Evolutionary conservation across 64 coral and sea anemone species (phyloP), one percentile per base, ranked within the genome.

Genomic region (Stylophora pistillata): DNA sequence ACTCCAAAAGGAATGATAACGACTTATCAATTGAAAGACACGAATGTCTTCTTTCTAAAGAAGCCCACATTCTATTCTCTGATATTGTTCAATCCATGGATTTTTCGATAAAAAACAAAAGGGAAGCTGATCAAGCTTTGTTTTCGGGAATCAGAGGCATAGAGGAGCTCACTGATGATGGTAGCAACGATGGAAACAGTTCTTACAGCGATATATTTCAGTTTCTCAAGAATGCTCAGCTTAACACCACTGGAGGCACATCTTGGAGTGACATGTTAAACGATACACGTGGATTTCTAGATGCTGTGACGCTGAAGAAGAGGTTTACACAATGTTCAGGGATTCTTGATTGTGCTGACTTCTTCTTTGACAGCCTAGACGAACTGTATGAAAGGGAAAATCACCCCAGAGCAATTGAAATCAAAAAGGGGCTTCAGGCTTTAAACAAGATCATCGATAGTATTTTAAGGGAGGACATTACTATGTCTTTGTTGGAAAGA

Each of bases 271-370:
- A 61, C 7, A 83, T 34, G 12, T 74, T 90, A 4, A 17, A 82
- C 7, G 34, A 72, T 29, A 23, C n/a, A 55, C 79, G 70, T 29
- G 89, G 34, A 2, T 62, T 64, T n/a, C 18, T 90, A 17, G 56
- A 90, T 20, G 29, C 83, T 26, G 17, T 76, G n/a, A 47, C 89
- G 11, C n/a, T 31, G 32, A 15, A n/a, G 0, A 84, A 91, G 9
- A 85, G 54, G 3, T 85, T 91, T 15, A 53, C 27, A 14, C n/a
- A 74, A 52, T 91, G 89, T 84, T 84, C 78, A 53, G 89, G 89
- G 21, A 84, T 61, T 55, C 33, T 27, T 11, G 82, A 91, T 26
- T 91, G 89, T 53, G 0, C 62, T 0, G 82, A 75, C 9, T 91
- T 54, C 14, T 91, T 84, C 30, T 76, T 74, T 53, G 47, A 76